phyloP scores from a whole-genome alignment of 2,797 vertebrate genomes.

The Galago senegalensis region DNA sequence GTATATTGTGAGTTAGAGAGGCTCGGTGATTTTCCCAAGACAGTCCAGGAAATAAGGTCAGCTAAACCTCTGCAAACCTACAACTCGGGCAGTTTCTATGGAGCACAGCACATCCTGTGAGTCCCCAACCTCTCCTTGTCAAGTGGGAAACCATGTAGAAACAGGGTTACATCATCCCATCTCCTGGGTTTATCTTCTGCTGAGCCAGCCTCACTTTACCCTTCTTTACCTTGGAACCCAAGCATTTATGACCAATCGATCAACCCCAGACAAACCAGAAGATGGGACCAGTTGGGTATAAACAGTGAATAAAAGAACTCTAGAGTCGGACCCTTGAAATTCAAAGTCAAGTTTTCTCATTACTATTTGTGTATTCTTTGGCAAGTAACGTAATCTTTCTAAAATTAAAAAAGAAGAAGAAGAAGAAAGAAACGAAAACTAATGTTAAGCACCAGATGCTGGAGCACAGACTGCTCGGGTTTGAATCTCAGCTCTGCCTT shows the following conservation, averaged over 20 bases:
- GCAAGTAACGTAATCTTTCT: background rate
- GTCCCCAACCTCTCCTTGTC: background rate
- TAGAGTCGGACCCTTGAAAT: background rate
- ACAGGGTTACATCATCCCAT: background rate
- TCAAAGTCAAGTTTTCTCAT: background rate
- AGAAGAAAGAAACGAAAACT: too few species aligned
- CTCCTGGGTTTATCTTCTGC: background rate
- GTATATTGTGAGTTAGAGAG: background rate
- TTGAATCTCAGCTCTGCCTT: background rate
- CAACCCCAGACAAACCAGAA: background rate
- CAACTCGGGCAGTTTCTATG: background rate
- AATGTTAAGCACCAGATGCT: background rate
- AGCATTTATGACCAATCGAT: background rate
- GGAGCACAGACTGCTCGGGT: background rate
- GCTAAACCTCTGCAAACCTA: background rate
- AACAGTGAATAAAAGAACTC: background rate
- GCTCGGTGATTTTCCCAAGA: background rate
- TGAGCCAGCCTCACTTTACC: background rate
- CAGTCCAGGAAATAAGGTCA: background rate
- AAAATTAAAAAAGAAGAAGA: background rate
- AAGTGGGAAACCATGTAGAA: fast-evolving
- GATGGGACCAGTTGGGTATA: fast-evolving
- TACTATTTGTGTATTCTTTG: background rate
- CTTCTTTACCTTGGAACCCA: background rate
- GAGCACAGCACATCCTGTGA: background rate